phyloP scores from a whole-genome alignment of 2,888 invertebrate genomes.

The Urechis unicinctus region DNA sequence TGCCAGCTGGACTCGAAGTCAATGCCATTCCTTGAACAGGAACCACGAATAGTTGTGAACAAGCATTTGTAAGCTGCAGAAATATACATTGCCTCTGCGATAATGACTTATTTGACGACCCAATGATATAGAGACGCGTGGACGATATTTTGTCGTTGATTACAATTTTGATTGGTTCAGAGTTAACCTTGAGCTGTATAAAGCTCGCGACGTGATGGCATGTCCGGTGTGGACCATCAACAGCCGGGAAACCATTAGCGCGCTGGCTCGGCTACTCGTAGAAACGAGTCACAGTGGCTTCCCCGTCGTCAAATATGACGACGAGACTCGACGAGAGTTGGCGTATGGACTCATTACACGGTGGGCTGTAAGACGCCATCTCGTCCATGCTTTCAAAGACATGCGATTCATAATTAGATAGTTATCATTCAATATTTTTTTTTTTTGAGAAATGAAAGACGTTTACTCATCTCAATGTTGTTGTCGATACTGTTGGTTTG shows the following conservation, averaged over 20 bases:
- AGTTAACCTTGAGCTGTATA: slow-evolving; percentile 36
- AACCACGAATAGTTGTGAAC: slow-evolving; percentile 18
- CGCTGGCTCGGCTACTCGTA: slow-evolving; percentile 31
- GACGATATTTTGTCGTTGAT: too few relatives aligned
- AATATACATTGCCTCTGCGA: not conserved
- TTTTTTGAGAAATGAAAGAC: too few relatives aligned
- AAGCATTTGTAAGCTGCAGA: slow-evolving; percentile 12
- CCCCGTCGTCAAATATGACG: slow-evolving; percentile 32
- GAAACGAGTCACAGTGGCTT: slow-evolving; percentile 40
- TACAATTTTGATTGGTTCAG: too few relatives aligned
- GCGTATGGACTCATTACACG: slow-evolving; percentile 35
- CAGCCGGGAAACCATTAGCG: slow-evolving; percentile 23
- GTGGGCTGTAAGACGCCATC: slow-evolving; percentile 14
- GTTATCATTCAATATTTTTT: not conserved
- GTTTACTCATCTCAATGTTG: not conserved
- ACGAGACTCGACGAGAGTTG: slow-evolving; percentile 19
- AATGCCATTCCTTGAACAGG: slow-evolving; percentile 22
- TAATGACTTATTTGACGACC: not conserved
- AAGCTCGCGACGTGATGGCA: slow-evolving; percentile 34
- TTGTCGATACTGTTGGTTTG: not conserved
- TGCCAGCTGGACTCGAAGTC: slow-evolving; percentile 21
- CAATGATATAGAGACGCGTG: too few relatives aligned
- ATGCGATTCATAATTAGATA: too few relatives aligned
- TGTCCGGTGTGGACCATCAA: slow-evolving; percentile 26
- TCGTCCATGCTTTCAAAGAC: too few relatives aligned